A percentile compares a stretch with the other conserved stretches of the same genome.
Evolutionary conservation across 2,113 vertebrate genomes (phyloP).

Genomic region (Apteryx owenii): DNA sequence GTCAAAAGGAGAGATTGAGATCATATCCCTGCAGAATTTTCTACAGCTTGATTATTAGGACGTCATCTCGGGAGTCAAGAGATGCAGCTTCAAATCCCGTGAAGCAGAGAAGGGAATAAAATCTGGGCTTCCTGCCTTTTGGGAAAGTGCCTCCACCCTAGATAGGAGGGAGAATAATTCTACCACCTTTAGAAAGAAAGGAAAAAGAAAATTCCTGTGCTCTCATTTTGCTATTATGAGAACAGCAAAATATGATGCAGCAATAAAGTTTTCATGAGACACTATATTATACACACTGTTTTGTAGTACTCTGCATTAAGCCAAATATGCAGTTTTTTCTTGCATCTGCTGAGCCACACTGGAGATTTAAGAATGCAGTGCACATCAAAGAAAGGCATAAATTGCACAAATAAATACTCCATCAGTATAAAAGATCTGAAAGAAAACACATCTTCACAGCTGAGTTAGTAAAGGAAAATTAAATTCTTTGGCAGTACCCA

Average conservation of each 20-base stretch:
- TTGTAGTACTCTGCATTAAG: background rate
- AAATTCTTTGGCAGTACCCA: background rate
- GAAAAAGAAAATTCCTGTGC: background rate
- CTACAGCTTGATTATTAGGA: constrained; percentile 40
- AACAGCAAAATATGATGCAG: background rate
- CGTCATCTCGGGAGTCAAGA: background rate
- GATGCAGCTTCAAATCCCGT: background rate
- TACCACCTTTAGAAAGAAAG: background rate
- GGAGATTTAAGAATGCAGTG: background rate
- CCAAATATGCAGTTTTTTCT: background rate
- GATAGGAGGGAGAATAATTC: background rate
- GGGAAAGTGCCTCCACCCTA: background rate
- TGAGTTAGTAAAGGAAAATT: background rate
- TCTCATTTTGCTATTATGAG: background rate
- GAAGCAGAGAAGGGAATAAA: background rate
- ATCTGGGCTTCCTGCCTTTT: background rate
- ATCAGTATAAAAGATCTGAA: background rate
- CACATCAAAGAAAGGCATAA: background rate
- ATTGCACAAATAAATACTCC: background rate
- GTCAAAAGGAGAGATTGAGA: constrained; percentile 26
- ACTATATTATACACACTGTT: background rate
- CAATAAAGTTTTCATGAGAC: background rate
- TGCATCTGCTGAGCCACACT: background rate
- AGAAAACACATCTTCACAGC: background rate
- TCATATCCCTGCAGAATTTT: constrained; percentile 19